Conservation (phyloP, 2,888 invertebrate species). For the Drosophila fulvimacula region DNA sequence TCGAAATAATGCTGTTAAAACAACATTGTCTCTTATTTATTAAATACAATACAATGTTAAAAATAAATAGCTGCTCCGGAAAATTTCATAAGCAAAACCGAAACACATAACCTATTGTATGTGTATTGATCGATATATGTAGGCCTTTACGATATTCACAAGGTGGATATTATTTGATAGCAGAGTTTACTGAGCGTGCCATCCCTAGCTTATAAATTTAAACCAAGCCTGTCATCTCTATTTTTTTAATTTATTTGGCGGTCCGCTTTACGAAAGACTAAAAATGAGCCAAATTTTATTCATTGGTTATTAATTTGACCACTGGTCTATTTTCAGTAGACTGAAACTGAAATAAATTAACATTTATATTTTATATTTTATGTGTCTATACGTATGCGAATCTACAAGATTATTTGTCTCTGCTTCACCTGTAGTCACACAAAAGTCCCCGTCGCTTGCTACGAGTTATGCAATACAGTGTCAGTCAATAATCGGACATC, state of each 20-base stretch:
- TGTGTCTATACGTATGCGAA: background rate
- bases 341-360: background rate
- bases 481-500: conserved; percentile 15
- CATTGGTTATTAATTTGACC: background rate
- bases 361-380: background rate
- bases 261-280: background rate
- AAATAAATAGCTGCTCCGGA: background rate
- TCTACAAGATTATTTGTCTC: background rate
- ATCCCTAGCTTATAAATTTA: background rate
- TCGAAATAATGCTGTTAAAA: background rate
- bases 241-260: background rate
- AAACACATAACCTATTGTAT: background rate
- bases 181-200: background rate
- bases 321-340: background rate
- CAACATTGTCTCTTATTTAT: background rate
- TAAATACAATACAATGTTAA: background rate
- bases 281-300: background rate
- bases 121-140: background rate
- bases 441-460: conserved; percentile 3
- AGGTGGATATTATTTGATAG: background rate
- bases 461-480: conserved; percentile 10
- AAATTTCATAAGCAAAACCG: background rate
- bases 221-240: conserved; percentile 1
- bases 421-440: conserved; percentile 1
- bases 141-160: background rate